Evolutionary conservation across 35 echinoderm and acorn worm species (phyloP).

Genomic region (Nesometra sesokonis): DNA sequence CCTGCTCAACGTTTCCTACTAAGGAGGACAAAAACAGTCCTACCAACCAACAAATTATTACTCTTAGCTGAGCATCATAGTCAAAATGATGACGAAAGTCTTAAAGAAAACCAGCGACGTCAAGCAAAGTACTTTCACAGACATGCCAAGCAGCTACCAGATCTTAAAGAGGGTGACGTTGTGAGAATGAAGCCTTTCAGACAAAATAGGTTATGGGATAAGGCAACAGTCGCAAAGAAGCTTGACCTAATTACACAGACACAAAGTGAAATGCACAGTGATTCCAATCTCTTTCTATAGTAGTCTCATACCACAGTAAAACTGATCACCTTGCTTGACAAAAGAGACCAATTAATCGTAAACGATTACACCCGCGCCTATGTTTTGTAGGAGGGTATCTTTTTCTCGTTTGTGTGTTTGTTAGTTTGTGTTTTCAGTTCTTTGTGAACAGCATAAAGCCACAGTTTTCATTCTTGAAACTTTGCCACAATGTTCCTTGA

Average conservation of each 20-base stretch:
- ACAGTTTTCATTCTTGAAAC: no score
- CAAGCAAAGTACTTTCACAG: not conserved
- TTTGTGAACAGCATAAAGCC: no score
- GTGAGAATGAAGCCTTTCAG: not conserved
- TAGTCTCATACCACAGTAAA: no score
- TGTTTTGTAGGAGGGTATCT: no score
- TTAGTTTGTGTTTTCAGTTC: no score
- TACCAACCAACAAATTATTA: constrained; percentile 23
- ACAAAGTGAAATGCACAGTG: not conserved
- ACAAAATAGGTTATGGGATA: not conserved
- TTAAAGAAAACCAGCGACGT: not conserved
- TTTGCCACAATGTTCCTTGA: no score
- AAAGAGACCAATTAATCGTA: no score
- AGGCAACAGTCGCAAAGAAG: not conserved
- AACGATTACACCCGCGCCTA: no score
- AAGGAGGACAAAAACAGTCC: constrained; percentile 37
- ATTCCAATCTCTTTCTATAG: no score
- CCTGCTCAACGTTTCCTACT: constrained; percentile 45
- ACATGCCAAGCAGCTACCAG: not conserved
- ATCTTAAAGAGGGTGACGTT: not conserved
- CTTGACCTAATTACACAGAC: not conserved
- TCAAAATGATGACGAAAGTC: not conserved
- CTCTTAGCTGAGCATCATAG: not conserved
- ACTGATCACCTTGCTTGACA: no score
- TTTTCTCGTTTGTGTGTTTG: no score